Base-by-base conservation (phyloP, 2,797 vertebrate genomes). In the Merluccius polli region DNA sequence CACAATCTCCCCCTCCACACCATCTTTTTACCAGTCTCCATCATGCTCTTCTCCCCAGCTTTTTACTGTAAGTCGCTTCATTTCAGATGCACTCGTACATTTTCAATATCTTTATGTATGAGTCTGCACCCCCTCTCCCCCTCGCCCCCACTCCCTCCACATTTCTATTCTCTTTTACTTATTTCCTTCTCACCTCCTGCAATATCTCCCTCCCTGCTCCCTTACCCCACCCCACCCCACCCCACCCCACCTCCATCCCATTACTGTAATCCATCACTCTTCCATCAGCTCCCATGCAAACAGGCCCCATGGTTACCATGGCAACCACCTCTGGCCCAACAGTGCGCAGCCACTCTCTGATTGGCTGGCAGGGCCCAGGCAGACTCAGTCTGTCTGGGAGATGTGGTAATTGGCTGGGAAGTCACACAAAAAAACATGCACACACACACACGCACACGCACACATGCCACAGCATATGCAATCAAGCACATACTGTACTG, bases 181-280 rank as follows among this genome's bases (percentile, higher is more conserved):
- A 69, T 69, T 69, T 76, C 75, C 59, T 72, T 72, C 81, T 77
- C 80, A 81, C 77, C 72, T 82, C 81, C 82, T 77, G 72, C 76
- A 84, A 77, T 70, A n/a, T 68, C 67, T 38, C 63, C 71, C 69
- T 73, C 73, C 4, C 48, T 7, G 18, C 75, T 75, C 75, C 35
- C 71, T 59, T 69, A 10, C 70, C 79, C 78, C 70, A 67, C 76
- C 77, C 78, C 75, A 72, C 79, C 69, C 69, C 71, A 68, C 84
- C 76, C 81, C 72, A 84, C 79, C 80, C 85, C 90, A 89, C 84
- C 85, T 89, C 91, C 91, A 93, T 90, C 91, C 93, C 92, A 94
- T 95, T 94, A 94, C 93, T 91, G 93, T 94, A 95, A 95, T 94
- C 94, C 93, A 95, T 95, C 93, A 94, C 93, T 90, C 91, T 90